A percentile compares a stretch with the other conserved stretches of the same genome.
Evolutionary conservation across 2,113 vertebrate species (phyloP).

Genomic region (Mesoclemmys tuberculata): DNA sequence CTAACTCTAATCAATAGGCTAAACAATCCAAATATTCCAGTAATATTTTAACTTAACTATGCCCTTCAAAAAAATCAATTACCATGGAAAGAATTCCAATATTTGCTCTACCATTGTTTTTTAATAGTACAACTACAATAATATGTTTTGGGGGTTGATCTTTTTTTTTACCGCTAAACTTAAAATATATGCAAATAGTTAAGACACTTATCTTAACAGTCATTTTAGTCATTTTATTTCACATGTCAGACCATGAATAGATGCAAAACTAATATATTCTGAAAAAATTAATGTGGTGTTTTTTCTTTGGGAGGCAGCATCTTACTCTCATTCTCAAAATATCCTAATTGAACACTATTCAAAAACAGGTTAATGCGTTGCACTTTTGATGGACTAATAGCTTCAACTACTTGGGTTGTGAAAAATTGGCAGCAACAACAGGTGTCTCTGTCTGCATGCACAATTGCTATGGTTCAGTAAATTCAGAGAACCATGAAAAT

Average conservation of each 20-base stretch:
- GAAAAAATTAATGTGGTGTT: background rate
- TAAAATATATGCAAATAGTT: background rate
- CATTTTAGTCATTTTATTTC: background rate
- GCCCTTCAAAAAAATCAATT: background rate
- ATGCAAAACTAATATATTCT: background rate
- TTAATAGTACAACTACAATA: background rate
- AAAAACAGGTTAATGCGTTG: constrained; percentile 7
- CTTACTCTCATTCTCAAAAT: background rate
- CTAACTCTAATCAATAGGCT: background rate
- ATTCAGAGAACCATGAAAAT: constrained; percentile 55
- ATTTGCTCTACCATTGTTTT: background rate
- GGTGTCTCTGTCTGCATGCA: constrained; percentile 27
- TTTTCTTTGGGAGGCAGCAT: background rate
- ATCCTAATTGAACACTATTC: background rate
- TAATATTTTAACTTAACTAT: background rate
- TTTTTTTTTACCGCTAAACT: background rate
- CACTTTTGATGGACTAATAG: background rate
- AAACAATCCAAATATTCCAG: background rate
- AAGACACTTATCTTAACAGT: background rate
- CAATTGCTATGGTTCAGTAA: constrained; percentile 43
- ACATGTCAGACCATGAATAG: background rate
- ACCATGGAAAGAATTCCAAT: background rate
- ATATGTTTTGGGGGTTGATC: background rate
- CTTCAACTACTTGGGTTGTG: constrained; percentile 29
- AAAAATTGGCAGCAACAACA: constrained; percentile 35